Evolutionary conservation across 2,888 invertebrate species (phyloP), one percentile per base, ranked within the genome.

Genomic region (Mellilla xanthometata): DNA sequence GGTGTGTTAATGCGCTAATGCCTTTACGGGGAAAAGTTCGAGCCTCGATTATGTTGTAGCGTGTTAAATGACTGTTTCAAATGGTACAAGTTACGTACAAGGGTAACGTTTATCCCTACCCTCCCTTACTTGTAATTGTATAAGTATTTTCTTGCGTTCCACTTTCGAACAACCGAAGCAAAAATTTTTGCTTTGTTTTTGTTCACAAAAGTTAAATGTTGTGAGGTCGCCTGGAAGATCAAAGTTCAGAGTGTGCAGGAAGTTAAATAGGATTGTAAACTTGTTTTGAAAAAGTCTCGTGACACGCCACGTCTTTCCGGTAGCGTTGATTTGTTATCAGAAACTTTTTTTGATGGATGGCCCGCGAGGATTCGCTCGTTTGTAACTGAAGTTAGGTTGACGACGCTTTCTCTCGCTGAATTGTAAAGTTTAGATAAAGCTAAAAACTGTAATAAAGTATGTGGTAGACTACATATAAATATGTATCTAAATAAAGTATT

Each of bases 1-100:
- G 54, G 51, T 44, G 58, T 59, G 56, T 48, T 58, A 60, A 60
- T 56, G 59, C 50, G 56, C 43, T 59, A 58, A 58, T 51, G 48
- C 51, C 44, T 54, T 46, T 55, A 58, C 55, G 47, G 47, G 49
- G 32, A 36, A 50, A 50, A 50, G 30, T 56, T 54, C 39, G 12
- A 39, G 7, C 27, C 45, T 31, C 40, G 51, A 54, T 48, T 53
- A 36, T 46, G 53, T 49, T 51, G 51, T 51, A 47, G 47, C 33
- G 46, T 51, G 46, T 42, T 42, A 41, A 52, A 56, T 54, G 47
- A 35, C 45, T 41, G 41, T 42, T 39, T 36, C 44, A 39, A 53
- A 42, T 48, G 44, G 50, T 40, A 36, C 48, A 49, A 53, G 43
- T 57, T 48, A 33, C 40, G 30, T 41, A 44, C 36, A 52, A 48